Evolutionary conservation across 2,797 vertebrate species (phyloP), one percentile per base, ranked within the genome.

Genomic region (Sebastes taczanowskii): DNA sequence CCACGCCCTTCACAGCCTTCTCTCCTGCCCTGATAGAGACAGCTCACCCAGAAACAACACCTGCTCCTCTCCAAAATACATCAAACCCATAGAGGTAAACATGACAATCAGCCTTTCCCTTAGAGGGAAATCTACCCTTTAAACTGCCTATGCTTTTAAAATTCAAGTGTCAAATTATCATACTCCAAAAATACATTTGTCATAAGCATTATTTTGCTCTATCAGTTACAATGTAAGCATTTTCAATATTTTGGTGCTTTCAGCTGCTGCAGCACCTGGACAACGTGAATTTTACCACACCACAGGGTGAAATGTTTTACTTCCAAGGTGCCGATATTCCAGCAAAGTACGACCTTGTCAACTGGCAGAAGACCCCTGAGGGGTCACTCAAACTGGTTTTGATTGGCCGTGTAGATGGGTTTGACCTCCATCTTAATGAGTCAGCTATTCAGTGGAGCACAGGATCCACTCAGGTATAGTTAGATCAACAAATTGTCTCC

Each of bases 291-390:
- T 88, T 95, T 85, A 93, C 88, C 58, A 94, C 95, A 20, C 90
- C 90, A 67, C 85, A 93, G 4, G 93, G 92, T 7, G 94, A 94
- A 68, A 64, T 58, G n/a, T 92, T 96, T 77, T 89, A 90, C 84
- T 95, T 96, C n/a, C 69, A 89, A 42, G 89, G 92, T 7, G 92
- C 86, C 0, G 94, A 92, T 35, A 88, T 87, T 64, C 91, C 87
- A 66, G 92, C 91, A 5, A 94, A 94, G 25, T 96, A 96, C 20
- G 95, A 96, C 77, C 82, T 96, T 23, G 90, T 96, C 30, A 96
- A 95, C 87, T 96, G 95, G 96, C 94, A 96, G 85, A 92, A 61
- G 5, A 84, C 46, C 9, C 49, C 88, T 4, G 74, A 86, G 2
- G 94, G 94, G 1, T 27, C 71, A 7, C 81, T 92, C 5, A 86